Base-by-base conservation (phyloP, 2,888 invertebrate genomes). In the Rosalia funebris region DNA sequence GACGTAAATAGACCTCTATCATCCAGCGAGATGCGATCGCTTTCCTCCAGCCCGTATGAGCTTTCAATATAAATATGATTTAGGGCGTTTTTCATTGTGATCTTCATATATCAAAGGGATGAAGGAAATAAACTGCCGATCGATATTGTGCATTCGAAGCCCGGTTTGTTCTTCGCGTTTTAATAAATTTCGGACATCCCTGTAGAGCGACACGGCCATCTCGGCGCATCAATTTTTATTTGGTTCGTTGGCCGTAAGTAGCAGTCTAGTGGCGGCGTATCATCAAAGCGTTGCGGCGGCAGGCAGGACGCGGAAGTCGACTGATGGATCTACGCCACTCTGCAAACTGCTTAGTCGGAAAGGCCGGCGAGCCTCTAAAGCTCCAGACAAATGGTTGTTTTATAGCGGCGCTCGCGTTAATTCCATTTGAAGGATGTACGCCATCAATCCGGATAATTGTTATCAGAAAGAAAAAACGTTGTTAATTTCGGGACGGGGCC, bases 401-500 rank as follows among this genome's bases (percentile, higher is more conserved):
- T 78, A 77, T 77, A 76, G 77, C 75, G 66, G 66, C 70, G 75
- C 73, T 71, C 71, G 75, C 76, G 77, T 74, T 79, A 79, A 79
- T 79, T 77, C 78, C 76, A 73, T 76, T 77, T 79, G 79, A 79
- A 75, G 75, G 77, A 79, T 79, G 79, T 71, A 74, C 71, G 69
- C 77, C 74, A 79, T 79, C 77, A 78, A 79, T 79, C 76, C 75
- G 77, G 77, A 78, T 78, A 78, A 77, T 77, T 77, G 77, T 78
- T 77, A 78, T 77, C 76, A 74, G 74, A 75, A 76, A 74, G 72
- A 75, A 75, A 76, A 76, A 67, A 68, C 72, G 67, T 67, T 73
- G 73, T 73, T 74, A 74, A 74, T 73, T 74, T 72, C 71, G 63
- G 66, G 64, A 68, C 67, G 63, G 65, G 42, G 17, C 42, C 34